Percentiles rank a stretch among this genome's conserved stretches.
phyloP scores from a whole-genome alignment of 2,113 vertebrate species.

The Catagonus wagneri region DNA sequence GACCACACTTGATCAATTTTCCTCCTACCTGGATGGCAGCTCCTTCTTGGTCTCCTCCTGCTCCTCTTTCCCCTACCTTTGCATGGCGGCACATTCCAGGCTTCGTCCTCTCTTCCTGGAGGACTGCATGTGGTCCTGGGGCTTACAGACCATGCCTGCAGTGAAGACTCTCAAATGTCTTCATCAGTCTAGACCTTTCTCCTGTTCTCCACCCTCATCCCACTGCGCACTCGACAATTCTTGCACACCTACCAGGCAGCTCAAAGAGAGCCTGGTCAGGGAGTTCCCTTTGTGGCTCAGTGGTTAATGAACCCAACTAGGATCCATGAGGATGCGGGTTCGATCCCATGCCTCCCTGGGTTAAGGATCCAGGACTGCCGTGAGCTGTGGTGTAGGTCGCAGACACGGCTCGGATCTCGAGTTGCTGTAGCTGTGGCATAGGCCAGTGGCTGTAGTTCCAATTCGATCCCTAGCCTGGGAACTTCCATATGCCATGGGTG shows the following conservation, averaged over 20 bases:
- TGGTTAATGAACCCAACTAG: too few species aligned
- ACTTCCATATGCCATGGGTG: too few species aligned
- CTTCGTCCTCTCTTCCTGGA: background rate
- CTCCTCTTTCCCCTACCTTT: background rate
- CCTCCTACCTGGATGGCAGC: background rate
- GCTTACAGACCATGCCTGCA: background rate
- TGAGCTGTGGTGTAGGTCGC: too few species aligned
- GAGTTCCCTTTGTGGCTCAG: too few species aligned
- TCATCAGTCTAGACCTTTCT: background rate
- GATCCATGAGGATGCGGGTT: too few species aligned
- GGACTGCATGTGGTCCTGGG: background rate
- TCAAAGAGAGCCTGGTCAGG: background rate
- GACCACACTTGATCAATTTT: background rate
- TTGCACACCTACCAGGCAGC: background rate
- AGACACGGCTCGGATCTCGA: too few species aligned
- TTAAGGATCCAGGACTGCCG: too few species aligned
- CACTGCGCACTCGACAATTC: background rate
- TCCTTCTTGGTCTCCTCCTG: background rate
- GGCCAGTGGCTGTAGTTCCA: too few species aligned
- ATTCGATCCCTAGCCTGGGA: too few species aligned
- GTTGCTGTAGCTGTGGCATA: too few species aligned
- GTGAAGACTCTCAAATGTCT: background rate
- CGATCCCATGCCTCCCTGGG: too few species aligned
- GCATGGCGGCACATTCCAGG: background rate
- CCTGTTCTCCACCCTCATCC: background rate